Base-by-base conservation (phyloP, 2,888 invertebrate species). In the Diachrysia chrysitis region DNA sequence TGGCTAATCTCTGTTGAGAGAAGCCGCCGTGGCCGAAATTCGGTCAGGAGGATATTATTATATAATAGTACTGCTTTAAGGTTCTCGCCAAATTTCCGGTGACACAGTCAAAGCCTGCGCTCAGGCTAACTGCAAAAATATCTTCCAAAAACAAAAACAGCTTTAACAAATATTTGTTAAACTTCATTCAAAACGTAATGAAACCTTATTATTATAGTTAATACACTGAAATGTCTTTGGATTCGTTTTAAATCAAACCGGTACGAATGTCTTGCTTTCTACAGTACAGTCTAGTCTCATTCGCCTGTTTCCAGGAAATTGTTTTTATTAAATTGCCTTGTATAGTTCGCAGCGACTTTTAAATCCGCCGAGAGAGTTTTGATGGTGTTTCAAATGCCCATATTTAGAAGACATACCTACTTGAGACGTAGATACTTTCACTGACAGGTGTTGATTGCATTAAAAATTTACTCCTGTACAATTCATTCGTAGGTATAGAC, bases 201-300 rank as follows among this genome's bases (percentile, higher is more conserved):
- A 42, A 42, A 42, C 6, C 42, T 2, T 42, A 37, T 37, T 37
- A 37, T 37, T 37, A 37, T 56, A 32, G 2, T 35, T 14, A 10
- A 35, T 16, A 58, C 37, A 58, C 69, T 59, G 19, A 63, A 55
- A 58, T 66, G 21, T 42, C 21, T 76, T 53, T 58, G 62, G 53
- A 42, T 57, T 46, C 32, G 46, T 66, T 42, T 69, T 51, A 35
- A 58, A 63, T 35, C 65, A 57, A 71, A 72, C 74, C 67, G 64
- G 78, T 71, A 60, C 42, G 68, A 66, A 66, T 58, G 16, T 51
- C 42, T 60, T 23, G 66, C 83, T 82, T 82, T 81, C 83, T 77
- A 80, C 16, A 53, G 46, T 56, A 60, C 29, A 46, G 29, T n/a
- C 32, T 12, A 63, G 58, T 62, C 17, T 61, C 63, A 63, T 71